Percentiles rank a stretch among this genome's conserved stretches.
Evolutionary conservation across 2,888 invertebrate species (phyloP).

Genomic region (Apoderus coryli): DNA sequence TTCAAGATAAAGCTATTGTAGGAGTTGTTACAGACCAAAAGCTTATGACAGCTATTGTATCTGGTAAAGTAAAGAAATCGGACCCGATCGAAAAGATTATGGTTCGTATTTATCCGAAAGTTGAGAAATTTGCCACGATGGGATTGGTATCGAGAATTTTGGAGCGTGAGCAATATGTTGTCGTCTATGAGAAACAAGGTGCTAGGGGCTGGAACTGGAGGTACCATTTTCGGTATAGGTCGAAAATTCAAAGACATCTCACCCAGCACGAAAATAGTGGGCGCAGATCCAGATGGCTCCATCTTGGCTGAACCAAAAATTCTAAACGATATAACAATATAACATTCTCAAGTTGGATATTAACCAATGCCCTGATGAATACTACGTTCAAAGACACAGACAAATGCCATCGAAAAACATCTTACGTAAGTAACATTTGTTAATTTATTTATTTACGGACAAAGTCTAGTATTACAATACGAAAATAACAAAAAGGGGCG

Average conservation of each 20-base stretch:
- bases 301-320: slow-evolving; percentile 70
- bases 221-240: slow-evolving; percentile 83
- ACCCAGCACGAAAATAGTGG: slow-evolving; percentile 68
- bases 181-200: slow-evolving; percentile 41
- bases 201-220: slow-evolving; percentile 83
- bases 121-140: slow-evolving; percentile 48
- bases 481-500: too few species aligned
- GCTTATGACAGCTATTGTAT: slow-evolving; percentile 51
- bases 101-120: slow-evolving; percentile 59
- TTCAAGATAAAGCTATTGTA: slow-evolving; percentile 38
- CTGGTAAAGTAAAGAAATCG: slow-evolving; percentile 40
- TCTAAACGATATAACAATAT: slow-evolving; percentile 59
- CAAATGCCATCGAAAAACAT: slow-evolving; percentile 80
- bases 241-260: slow-evolving; percentile 80
- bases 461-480: too few species aligned
- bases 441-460: too few species aligned
- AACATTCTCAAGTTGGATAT: slow-evolving; percentile 79
- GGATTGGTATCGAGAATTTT: slow-evolving; percentile 65
- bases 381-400: slow-evolving; percentile 83
- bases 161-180: slow-evolving; percentile 64
- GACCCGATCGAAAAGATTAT: slow-evolving; percentile 52
- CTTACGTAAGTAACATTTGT: slow-evolving; percentile 70
- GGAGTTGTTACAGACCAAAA: slow-evolving; percentile 61
- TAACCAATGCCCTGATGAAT: slow-evolving; percentile 87
- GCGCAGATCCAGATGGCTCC: slow-evolving; percentile 86